Conservation (phyloP, 2,113 vertebrate genomes). For the Gadus macrocephalus region DNA sequence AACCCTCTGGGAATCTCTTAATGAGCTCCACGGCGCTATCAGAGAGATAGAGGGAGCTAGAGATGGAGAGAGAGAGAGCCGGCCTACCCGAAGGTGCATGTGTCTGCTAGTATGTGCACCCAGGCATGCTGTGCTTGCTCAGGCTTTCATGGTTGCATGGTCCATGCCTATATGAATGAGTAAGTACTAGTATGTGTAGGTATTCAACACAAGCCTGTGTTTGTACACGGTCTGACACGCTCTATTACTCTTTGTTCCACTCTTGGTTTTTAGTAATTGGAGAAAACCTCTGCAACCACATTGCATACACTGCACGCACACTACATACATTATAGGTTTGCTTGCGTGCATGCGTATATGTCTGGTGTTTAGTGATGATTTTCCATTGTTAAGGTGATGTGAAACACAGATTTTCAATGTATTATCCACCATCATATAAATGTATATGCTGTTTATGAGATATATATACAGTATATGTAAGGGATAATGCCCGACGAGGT, state of each 20-base stretch:
- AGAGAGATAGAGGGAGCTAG: slow-evolving; percentile 21
- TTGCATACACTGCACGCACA: not conserved
- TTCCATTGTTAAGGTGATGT: too few species aligned
- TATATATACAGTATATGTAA: too few species aligned
- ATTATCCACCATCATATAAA: too few species aligned
- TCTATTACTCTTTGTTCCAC: slow-evolving; percentile 2
- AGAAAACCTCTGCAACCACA: slow-evolving; percentile 6
- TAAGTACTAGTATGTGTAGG: slow-evolving; percentile 2
- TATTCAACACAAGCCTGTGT: not conserved
- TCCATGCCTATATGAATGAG: slow-evolving; percentile 13
- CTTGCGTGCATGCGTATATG: too few species aligned
- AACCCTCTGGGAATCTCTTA: slow-evolving; percentile 53
- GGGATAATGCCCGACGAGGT: too few species aligned
- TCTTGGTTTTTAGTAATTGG: slow-evolving; percentile 24
- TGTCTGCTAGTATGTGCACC: slow-evolving; percentile 15
- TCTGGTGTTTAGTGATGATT: too few species aligned
- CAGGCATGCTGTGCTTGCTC: slow-evolving; percentile 13
- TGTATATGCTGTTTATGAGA: not conserved
- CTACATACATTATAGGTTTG: too few species aligned
- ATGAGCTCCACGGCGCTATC: slow-evolving; percentile 41
- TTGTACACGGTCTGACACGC: slow-evolving; percentile 1
- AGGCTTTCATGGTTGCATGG: not conserved
- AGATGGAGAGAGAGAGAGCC: too few species aligned
- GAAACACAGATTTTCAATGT: too few species aligned
- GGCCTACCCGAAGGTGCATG: too few species aligned